These are phyloP conservation scores for Apodemia duryi DNA, from an alignment of 2,888 invertebrate species.

Conservation along the genomic window DNA sequence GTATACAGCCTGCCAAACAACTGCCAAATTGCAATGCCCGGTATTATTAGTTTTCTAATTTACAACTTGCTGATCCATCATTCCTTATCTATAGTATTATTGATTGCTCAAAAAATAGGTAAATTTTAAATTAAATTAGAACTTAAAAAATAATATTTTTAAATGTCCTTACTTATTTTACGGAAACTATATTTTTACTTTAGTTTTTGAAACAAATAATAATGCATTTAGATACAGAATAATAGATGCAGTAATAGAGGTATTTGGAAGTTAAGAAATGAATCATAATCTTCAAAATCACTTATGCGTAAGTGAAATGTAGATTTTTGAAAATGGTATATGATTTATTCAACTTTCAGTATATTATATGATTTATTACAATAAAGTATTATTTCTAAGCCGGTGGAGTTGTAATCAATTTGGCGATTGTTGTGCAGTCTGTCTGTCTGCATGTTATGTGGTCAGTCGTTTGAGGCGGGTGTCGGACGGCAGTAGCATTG, in stretches of 20 bases:
- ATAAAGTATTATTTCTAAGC: not conserved
- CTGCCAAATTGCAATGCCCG: not conserved
- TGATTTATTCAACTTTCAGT: not conserved
- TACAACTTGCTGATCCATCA: too few species aligned
- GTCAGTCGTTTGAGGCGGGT: not conserved
- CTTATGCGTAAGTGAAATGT: not conserved
- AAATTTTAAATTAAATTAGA: too few species aligned
- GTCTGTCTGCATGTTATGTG: not conserved
- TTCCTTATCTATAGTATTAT: too few species aligned
- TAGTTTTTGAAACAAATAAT: not conserved
- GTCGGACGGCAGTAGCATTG: conserved; percentile 25
- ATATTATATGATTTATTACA: not conserved
- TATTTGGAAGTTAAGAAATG: not conserved
- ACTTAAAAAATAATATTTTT: too few species aligned
- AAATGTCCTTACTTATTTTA: too few species aligned
- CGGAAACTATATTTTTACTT: too few species aligned
- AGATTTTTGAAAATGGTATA: not conserved
- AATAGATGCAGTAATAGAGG: not conserved
- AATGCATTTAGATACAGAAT: not conserved
- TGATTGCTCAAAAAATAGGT: too few species aligned
- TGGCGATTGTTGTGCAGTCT: not conserved
- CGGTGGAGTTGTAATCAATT: not conserved
- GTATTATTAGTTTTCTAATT: too few species aligned
- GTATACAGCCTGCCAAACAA: not conserved
- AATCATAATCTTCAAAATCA: not conserved